Evolutionary conservation across 30 jellyfish, hydroid and myxozoan genomes (phyloP).

Genomic region (Hydractinia symbiolongicarpus): DNA sequence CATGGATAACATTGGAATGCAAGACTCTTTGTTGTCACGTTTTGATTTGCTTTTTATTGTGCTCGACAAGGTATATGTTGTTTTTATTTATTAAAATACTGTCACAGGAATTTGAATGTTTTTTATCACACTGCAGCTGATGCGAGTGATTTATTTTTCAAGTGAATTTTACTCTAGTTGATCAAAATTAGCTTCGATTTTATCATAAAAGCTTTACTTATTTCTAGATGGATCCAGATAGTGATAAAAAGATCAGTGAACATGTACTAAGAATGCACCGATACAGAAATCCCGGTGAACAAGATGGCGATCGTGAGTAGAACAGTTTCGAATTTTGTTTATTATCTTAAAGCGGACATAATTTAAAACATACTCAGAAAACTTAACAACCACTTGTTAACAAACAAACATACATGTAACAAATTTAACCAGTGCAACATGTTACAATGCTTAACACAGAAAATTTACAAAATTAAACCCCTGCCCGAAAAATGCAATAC

Average conservation of each 20-base stretch:
- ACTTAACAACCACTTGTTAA: too few species aligned
- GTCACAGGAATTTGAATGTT: not conserved
- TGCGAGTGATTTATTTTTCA: too few species aligned
- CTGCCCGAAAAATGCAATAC: too few species aligned
- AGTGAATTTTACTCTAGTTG: not conserved
- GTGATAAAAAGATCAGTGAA: constrained; percentile 87
- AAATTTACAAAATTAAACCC: too few species aligned
- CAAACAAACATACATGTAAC: too few species aligned
- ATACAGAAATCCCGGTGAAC: constrained; percentile 94
- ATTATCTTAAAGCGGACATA: not conserved
- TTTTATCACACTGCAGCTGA: too few species aligned
- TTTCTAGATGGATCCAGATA: constrained; percentile 91
- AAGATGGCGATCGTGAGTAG: constrained; percentile 97
- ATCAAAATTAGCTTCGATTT: not conserved
- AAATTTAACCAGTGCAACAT: too few species aligned
- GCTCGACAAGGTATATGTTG: constrained; percentile 75
- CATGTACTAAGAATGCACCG: constrained; percentile 96
- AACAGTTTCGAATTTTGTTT: not conserved
- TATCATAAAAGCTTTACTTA: not conserved
- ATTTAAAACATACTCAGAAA: too few species aligned
- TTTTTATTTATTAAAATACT: not conserved
- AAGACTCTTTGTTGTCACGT: constrained; percentile 94
- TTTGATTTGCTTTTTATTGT: constrained; percentile 94
- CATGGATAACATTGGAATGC: constrained; percentile 99
- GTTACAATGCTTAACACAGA: too few species aligned